Evolutionary conservation across 2,113 vertebrate genomes (phyloP).

Genomic region (Passer montanus): DNA sequence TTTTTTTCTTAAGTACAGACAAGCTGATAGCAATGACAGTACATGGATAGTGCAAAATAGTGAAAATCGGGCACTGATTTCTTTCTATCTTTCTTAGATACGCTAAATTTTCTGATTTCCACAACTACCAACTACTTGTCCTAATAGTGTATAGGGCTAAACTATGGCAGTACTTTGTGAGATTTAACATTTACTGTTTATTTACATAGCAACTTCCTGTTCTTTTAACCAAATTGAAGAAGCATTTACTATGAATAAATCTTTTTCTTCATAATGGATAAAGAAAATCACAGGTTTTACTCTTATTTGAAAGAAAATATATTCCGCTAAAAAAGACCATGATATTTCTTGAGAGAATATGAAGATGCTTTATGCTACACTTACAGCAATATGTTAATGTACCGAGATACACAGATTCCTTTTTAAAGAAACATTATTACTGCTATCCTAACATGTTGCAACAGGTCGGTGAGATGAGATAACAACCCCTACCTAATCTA

Average conservation of each 20-base stretch:
- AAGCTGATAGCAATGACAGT: background rate
- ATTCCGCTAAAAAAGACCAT: background rate
- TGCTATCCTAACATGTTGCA: background rate
- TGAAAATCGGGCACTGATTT: background rate
- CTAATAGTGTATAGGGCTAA: background rate
- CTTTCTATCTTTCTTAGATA: background rate
- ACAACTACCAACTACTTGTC: background rate
- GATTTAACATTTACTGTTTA: background rate
- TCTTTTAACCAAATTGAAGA: background rate
- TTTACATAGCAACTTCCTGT: background rate
- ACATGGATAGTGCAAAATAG: background rate
- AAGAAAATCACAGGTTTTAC: background rate
- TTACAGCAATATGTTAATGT: background rate
- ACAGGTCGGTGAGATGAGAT: background rate
- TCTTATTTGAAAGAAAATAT: background rate
- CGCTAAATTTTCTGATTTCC: background rate
- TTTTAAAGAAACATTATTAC: background rate
- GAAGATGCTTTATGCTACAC: background rate
- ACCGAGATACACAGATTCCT: background rate
- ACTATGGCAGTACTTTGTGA: background rate
- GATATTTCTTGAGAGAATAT: background rate
- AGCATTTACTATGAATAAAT: background rate
- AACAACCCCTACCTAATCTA: background rate
- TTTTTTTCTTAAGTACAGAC: background rate
- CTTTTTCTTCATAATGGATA: background rate